These are phyloP conservation scores for Larimichthys polyactis DNA, from an alignment of 2,113 vertebrate genomes.

Conservation along the genomic window DNA sequence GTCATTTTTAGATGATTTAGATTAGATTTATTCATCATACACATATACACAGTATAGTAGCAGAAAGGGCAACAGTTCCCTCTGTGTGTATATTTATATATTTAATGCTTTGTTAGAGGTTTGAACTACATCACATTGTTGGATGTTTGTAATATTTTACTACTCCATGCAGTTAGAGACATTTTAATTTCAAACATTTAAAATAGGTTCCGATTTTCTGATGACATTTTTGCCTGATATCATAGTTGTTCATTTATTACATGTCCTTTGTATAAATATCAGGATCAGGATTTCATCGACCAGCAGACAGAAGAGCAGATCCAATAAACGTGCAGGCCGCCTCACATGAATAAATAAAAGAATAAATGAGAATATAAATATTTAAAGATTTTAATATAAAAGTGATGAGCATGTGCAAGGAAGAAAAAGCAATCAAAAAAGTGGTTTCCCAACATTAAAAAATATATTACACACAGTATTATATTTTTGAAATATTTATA, in stretches of 20 bases:
- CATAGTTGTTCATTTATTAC: neutral
- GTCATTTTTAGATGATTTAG: too few species aligned
- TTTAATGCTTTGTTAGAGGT: neutral
- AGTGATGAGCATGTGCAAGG: neutral
- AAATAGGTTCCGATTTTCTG: neutral
- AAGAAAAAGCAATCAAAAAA: neutral
- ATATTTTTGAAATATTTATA: neutral
- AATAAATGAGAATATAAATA: constrained; percentile 22
- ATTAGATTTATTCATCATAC: too few species aligned
- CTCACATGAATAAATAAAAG: neutral
- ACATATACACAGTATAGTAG: neutral
- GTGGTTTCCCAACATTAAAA: neutral
- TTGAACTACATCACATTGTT: neutral
- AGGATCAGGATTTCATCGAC: neutral
- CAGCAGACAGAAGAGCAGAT: neutral
- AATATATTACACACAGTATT: neutral
- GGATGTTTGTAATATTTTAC: neutral
- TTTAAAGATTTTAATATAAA: constrained; percentile 27
- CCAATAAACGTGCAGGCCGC: neutral
- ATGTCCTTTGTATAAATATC: constrained; percentile 6
- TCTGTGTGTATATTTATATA: neutral
- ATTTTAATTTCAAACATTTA: neutral
- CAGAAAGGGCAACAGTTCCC: neutral
- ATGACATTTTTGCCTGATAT: neutral
- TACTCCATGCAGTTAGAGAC: neutral